Evolutionary conservation across 1,140 invertebrate species (phyloP), one percentile per base, ranked within the genome.

Genomic region (Tachypleus tridentatus): DNA sequence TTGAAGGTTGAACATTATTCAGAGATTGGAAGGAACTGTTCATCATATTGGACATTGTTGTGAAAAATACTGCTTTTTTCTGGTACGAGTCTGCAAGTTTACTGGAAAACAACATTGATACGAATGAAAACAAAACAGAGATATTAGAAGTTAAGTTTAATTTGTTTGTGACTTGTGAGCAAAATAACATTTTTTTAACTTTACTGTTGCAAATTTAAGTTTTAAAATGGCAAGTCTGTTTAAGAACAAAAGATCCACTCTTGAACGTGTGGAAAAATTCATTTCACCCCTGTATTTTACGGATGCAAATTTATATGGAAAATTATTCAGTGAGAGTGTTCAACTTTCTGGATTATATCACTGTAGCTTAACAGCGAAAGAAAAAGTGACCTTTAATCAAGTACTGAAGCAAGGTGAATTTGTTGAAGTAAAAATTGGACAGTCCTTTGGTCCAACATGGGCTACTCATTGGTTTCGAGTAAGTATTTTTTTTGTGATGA

Each of bases 401-500:
- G 73, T 76, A 5, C 70, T 74, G 4, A 65, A 63, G 11, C 70
- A 74, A 58, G 73, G 72, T 52, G 66, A 70, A 51, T 80, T 74
- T 71, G 64, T 61, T 51, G 65, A 71, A 47, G 70, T 68, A 4
- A 69, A 72, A 64, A 63, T 79, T 57, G 80, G 80, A 9, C 63
- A 76, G 11, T 68, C 70, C 4, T 81, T 80, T 76, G 80, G 80
- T 6, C 80, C 80, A 58, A 78, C 77, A 70, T 81, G 80, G 80
- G 73, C 76, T 4, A 81, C 80, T 8, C 80, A 82, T 67, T 82
- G 80, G 80, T 82, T 77, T 66, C 73, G 71, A 63, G 74, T 76
- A 63, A 8, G 64, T 64, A 4, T 60, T 9, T 60, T 29, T 57
- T 57, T 57, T 57, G 11, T 57, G 3, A 2, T 57, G 11, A 10